A percentile compares a stretch with the other conserved stretches of the same genome.
Conservation (phyloP, 1,140 invertebrate genomes). For the Apis florea region DNA sequence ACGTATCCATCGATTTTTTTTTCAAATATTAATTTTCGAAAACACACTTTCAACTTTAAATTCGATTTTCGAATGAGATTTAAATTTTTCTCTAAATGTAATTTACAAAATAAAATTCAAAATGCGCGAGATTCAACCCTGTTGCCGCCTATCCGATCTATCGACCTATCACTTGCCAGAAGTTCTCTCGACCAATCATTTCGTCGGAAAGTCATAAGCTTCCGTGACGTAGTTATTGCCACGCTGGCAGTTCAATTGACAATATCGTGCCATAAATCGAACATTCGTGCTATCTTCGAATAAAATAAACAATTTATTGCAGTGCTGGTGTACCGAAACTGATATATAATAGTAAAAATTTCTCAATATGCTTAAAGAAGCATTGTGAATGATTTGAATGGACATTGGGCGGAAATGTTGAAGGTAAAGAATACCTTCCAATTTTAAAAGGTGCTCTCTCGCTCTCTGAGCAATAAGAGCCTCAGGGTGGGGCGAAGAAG, state of each 20-base stretch:
- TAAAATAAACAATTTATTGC: neutral
- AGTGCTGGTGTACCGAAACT: too few species aligned
- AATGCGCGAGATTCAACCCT: neutral
- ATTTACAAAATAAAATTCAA: neutral
- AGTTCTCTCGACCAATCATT: neutral
- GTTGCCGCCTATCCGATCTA: neutral
- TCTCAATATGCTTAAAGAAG: neutral
- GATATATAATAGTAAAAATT: neutral
- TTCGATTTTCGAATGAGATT: neutral
- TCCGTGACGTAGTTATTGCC: slow-evolving; percentile 63
- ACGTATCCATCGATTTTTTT: neutral
- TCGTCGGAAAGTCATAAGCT: neutral
- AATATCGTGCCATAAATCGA: neutral
- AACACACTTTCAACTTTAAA: neutral
- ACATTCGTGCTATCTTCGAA: neutral
- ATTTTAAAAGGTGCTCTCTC: slow-evolving; percentile 11
- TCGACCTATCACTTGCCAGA: slow-evolving; percentile 1
- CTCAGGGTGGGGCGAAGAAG: slow-evolving; percentile 39
- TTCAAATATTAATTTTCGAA: too few species aligned
- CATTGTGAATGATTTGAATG: neutral
- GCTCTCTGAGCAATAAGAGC: neutral
- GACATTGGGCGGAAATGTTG: neutral
- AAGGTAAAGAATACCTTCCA: neutral
- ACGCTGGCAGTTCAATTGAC: slow-evolving; percentile 66
- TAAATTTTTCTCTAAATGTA: neutral